Evolutionary conservation across 2,113 vertebrate species (phyloP).

Genomic region (Lamprologus lemairii): DNA sequence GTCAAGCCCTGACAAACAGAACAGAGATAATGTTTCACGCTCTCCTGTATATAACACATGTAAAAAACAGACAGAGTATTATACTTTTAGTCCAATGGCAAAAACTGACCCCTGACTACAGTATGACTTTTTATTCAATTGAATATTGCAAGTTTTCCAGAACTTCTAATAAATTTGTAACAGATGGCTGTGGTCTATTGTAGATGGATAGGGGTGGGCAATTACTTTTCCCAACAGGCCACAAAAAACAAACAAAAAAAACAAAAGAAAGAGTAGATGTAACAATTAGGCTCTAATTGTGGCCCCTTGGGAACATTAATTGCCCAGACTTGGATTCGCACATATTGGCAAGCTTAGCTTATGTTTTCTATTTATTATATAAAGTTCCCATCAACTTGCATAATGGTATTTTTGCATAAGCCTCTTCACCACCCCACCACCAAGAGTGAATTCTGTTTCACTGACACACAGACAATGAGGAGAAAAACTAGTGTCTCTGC

Average conservation of each 20-base stretch:
- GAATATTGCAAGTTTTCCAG: neutral
- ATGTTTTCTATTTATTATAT: neutral
- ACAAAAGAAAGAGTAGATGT: neutral
- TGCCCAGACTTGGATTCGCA: neutral
- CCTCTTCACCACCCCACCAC: neutral
- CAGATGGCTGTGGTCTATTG: neutral
- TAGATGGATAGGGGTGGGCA: neutral
- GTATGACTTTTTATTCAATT: neutral
- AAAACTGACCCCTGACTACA: neutral
- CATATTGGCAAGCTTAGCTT: neutral
- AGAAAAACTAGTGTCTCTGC: neutral
- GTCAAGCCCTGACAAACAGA: conserved; percentile 70
- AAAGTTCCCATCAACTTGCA: neutral
- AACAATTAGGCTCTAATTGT: neutral
- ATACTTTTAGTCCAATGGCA: neutral
- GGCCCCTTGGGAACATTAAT: neutral
- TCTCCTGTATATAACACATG: neutral
- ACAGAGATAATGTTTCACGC: neutral
- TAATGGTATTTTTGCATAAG: neutral
- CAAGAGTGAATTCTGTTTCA: neutral
- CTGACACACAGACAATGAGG: neutral
- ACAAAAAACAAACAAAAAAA: neutral
- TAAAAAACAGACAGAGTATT: neutral
- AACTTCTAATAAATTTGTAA: neutral
- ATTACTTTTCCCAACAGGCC: neutral